Evolutionary conservation across 1,140 invertebrate species (phyloP), one percentile per base, ranked within the genome.

Genomic region (Ceratina japonica): DNA sequence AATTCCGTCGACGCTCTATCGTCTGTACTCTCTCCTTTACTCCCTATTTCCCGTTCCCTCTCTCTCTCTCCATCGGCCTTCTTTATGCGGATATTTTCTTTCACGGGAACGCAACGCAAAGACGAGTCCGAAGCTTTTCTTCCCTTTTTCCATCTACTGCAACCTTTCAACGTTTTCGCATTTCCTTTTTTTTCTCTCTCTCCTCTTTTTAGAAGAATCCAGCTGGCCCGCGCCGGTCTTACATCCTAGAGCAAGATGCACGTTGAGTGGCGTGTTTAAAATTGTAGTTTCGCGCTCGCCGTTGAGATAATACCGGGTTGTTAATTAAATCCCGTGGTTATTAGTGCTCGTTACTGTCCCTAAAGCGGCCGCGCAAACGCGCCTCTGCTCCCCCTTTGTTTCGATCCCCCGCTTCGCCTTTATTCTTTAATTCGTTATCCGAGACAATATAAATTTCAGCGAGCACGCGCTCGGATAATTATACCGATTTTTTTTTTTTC

Each of bases 1-100:
- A 91, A 91, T 90, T 90, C 87, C 85, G 85, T 81, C 89, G 83
- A 81, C 87, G 80, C 85, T 89, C 86, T 85, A 91, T 89, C 87
- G 84, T 82, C 72, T 59, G 62, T 13, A 20, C 13, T 13, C 58
- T 59, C 52, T 62, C 16, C 22, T 58, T 54, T 37, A 22, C 44
- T 49, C 51, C n/a, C 27, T 22, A 52, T 70, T 31, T 31, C 10
- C 51, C 51, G 12, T n/a, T 27, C n/a, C 27, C 16, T 64, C n/a
- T 64, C n/a, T 64, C 56, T 5, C 52, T n/a, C 2, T 52, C 16
- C 22, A 31, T 31, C 58, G 20, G 27, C n/a, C 49, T 22, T 68
- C 37, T 13, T 68, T 71, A 37, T 78, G 71, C 70, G 66, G 66
- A 31, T 72, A 85, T 75, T 85, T 84, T 79, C 75, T 78, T 84